Evolutionary conservation across 2,888 invertebrate genomes (phyloP).

Genomic region (Diadegma fenestrale): DNA sequence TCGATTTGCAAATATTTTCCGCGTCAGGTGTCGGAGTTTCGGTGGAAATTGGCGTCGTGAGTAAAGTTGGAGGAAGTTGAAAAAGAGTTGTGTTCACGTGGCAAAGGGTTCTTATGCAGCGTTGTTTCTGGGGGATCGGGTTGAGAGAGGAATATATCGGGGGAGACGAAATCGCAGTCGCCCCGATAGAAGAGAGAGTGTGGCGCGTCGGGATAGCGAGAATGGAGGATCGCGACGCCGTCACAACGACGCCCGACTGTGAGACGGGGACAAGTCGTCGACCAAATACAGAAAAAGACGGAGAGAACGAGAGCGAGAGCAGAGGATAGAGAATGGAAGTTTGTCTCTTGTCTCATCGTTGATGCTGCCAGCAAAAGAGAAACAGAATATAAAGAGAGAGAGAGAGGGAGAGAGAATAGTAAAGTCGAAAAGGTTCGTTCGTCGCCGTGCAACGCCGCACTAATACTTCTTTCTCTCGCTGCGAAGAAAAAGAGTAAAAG

Average conservation of each 20-base stretch:
- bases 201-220: slow-evolving; percentile 30
- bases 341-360: slow-evolving; percentile 63
- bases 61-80: background rate
- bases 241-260: slow-evolving; percentile 77
- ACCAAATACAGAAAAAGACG: slow-evolving; percentile 38
- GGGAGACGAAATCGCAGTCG: slow-evolving; percentile 29
- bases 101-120: background rate
- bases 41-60: background rate
- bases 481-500: slow-evolving; percentile 71
- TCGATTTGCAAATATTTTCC: too few species aligned
- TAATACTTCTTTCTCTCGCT: slow-evolving; percentile 53
- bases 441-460: slow-evolving; percentile 48
- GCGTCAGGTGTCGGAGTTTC: background rate
- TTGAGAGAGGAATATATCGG: slow-evolving; percentile 16
- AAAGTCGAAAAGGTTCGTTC: slow-evolving; percentile 50
- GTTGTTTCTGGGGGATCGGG: slow-evolving; percentile 3
- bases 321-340: slow-evolving; percentile 22
- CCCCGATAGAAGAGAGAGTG: slow-evolving; percentile 39
- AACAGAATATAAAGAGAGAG: slow-evolving; percentile 58
- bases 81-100: background rate
- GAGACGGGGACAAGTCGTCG: slow-evolving; percentile 73
- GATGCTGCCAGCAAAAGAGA: slow-evolving; percentile 62
- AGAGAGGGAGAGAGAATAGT: slow-evolving; percentile 62
- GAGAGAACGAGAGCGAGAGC: slow-evolving; percentile 8
- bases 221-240: slow-evolving; percentile 70